Percentiles rank a stretch among this genome's conserved stretches.
Evolutionary conservation across 2,797 vertebrate species (phyloP).

Genomic region (Enteromius trimaculatus): DNA sequence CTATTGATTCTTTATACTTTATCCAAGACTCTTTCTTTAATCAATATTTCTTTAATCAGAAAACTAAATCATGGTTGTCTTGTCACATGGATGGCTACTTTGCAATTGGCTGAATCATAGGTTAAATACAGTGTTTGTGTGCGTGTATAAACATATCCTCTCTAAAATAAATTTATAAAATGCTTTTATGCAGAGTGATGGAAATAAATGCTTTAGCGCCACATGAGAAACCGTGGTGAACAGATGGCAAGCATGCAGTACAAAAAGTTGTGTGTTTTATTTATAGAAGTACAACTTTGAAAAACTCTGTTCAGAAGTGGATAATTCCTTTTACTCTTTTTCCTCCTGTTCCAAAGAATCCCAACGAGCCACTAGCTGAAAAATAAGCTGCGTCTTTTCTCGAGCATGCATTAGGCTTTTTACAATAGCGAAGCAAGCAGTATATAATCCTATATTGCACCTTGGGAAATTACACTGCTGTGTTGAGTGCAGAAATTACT

Average conservation of each 20-base stretch:
- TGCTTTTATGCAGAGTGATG: background rate
- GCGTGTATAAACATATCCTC: background rate
- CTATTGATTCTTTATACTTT: background rate
- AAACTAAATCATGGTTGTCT: background rate
- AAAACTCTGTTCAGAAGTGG: background rate
- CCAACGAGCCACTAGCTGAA: background rate
- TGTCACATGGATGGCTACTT: background rate
- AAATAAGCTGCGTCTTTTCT: background rate
- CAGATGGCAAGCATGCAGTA: conserved; percentile 14
- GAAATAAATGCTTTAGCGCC: background rate
- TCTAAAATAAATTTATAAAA: background rate
- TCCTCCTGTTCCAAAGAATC: background rate
- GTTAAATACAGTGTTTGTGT: background rate
- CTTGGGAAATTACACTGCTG: background rate
- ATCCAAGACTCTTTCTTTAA: background rate
- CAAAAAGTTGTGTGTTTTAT: background rate
- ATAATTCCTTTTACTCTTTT: conserved; percentile 3
- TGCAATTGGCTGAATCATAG: background rate
- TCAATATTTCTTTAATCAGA: conserved; percentile 1
- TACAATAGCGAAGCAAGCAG: no score
- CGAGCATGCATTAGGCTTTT: background rate
- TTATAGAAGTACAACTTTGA: background rate
- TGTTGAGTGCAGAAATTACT: background rate
- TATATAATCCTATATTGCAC: background rate
- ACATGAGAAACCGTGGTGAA: background rate